Evolutionary conservation across 2,113 vertebrate genomes (phyloP), one percentile per base, ranked within the genome.

Genomic region (Phalacrocorax carbo): DNA sequence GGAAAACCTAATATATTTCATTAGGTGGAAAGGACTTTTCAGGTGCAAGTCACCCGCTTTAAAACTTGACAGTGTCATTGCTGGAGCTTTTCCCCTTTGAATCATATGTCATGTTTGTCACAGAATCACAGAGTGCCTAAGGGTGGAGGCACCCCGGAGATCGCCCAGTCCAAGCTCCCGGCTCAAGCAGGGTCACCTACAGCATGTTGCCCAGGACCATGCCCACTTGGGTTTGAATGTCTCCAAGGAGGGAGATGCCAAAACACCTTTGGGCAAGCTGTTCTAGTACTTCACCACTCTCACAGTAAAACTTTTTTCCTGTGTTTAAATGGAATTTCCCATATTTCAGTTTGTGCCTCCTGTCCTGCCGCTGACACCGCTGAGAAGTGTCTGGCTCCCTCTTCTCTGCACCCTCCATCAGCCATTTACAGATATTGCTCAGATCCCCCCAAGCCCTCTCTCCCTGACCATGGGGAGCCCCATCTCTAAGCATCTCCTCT

Each of bases 401-500:
- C 20, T 36, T 30, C 69, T 21, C 66, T 23, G 29, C 46, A 4
- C 30, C 40, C 20, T 49, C 46, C 70, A 11, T 6, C 60, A 34
- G 49, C 5, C 27, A 21, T 23, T 88, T 29, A 6, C 42, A 70
- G 38, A 21, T 4, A 1, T 13, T 9, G 15, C 22, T 20, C 3
- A 51, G 8, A 73, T 29, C 9, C 44, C 23, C 9, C 48, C 0
- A 0, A 6, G 13, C 23, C 4, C 26, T 57, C 38, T 25, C 21
- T 26, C 17, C 16, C 13, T 0, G 3, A 64, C 65, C 64, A 13
- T 0, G 11, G 78, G 8, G 52, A 64, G 29, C 46, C 19, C 34
- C 55, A 9, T 32, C 69, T 15, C 71, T 55, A 84, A 72, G 82
- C 82, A 27, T 46, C 76, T 46, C 30, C 66, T 54, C 36, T 10